Base-by-base conservation (phyloP, 2,113 vertebrate genomes). In the Prunella himalayana region DNA sequence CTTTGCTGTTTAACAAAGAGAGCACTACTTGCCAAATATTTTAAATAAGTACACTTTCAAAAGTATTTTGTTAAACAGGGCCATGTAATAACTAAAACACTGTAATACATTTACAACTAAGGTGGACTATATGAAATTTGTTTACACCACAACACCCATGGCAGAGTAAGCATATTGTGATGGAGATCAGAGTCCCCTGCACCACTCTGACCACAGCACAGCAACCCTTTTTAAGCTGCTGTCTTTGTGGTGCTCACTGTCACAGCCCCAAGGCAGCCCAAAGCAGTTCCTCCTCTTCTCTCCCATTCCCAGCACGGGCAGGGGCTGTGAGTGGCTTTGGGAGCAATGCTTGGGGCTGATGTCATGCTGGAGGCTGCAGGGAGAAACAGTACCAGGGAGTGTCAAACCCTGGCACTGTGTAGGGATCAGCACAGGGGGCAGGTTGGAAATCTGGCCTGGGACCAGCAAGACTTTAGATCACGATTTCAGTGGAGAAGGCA, bases 381-480 rank as follows among this genome's bases (percentile, higher is more conserved):
- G 57, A 90, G 41, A 79, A 93, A 89, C 87, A 51, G 92, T 45
- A 95, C 92, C 81, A 95, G 90, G 73, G 68, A 94, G 89, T 37
- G 11, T 64, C 95, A 94, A 88, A 88, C 44, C 49, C 65, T n/a
- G 24, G 15, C 72, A 82, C 23, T 85, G 47, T 64, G 66, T 7
- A 31, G 39, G 49, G 44, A 75, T 54, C 41, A 25, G 86, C 72
- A 56, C 71, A 86, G 50, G 28, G 66, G 75, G 82, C 64, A 95
- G 91, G 88, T 75, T 93, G 86, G 37, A 89, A 91, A 87, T 64
- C 91, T 97, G 88, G 80, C 82, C 10, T 1, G 28, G 45, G 60
- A 90, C 85, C 90, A 92, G 77, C 5, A 2, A 90, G 92, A 60
- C 83, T 96, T 94, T 57, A 95, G 92, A 93, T 92, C 80, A 71